Percentiles rank a stretch among this genome's conserved stretches.
phyloP scores from a whole-genome alignment of 2,888 invertebrate genomes.

The Druceiella hillmani region DNA sequence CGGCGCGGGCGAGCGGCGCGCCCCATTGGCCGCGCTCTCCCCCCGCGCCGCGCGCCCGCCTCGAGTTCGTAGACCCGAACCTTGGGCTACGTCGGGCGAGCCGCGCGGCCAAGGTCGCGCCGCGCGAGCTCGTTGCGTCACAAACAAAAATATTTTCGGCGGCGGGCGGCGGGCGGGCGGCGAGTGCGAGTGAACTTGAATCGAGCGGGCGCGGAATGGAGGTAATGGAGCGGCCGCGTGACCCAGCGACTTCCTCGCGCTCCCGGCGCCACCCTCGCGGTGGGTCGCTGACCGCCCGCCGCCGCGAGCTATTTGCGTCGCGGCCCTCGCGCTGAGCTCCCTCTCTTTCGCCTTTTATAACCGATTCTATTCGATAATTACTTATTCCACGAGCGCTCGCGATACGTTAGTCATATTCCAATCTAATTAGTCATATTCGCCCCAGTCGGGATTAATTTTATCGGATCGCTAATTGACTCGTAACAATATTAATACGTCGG shows the following conservation, averaged over 20 bases:
- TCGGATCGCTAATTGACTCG: no score
- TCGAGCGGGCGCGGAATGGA: conserved; percentile 35
- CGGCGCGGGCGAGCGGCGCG: conserved; percentile 44
- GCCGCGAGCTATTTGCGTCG: conserved; percentile 29
- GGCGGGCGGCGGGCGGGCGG: conserved; percentile 52
- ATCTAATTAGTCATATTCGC: no score
- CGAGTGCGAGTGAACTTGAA: conserved; percentile 51
- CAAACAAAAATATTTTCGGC: conserved; percentile 53
- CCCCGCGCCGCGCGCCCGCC: conserved; percentile 40
- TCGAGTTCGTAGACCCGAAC: conserved; percentile 75
- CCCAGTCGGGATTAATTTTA: no score
- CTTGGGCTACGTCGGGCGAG: conserved; percentile 80
- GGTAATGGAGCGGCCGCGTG: conserved; percentile 43
- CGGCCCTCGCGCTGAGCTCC: conserved; percentile 29
- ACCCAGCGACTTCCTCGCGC: conserved; percentile 26
- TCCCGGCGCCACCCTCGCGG: conserved; percentile 26
- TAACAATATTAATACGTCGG: no score
- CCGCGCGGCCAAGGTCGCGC: conserved; percentile 63
- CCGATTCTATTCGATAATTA: no score
- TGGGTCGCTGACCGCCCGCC: conserved; percentile 46
- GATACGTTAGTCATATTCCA: no score
- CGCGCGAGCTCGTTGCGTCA: conserved; percentile 46
- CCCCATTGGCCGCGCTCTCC: conserved; percentile 41
- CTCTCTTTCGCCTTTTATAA: no score
- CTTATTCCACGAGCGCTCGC: no score